These are phyloP conservation scores for Ennomos erosarius DNA, from an alignment of 2,888 invertebrate genomes.

Conservation along the genomic window DNA sequence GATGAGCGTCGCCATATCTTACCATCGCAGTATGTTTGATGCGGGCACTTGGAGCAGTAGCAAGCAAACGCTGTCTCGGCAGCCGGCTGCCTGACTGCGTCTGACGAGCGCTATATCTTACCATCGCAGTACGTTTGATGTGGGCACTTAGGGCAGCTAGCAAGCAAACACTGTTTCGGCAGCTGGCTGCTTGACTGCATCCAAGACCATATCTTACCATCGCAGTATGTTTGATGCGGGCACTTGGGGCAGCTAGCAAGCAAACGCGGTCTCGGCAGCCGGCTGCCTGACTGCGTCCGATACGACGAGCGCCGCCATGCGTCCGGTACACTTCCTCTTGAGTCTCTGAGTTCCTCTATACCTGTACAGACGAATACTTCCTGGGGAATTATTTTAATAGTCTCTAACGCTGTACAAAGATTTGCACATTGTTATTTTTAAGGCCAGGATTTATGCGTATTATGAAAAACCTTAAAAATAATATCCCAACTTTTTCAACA, in stretches of 20 bases:
- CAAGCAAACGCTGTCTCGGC: too few relatives aligned
- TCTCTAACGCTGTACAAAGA: neutral
- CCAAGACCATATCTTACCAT: slow-evolving; percentile 52
- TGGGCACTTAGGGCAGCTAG: too few relatives aligned
- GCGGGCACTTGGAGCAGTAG: too few relatives aligned
- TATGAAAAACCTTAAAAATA: too few relatives aligned
- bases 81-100: too few relatives aligned
- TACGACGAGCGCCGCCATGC: slow-evolving; percentile 75
- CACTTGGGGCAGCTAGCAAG: slow-evolving; percentile 80
- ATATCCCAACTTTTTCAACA: too few relatives aligned
- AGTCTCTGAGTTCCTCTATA: slow-evolving; percentile 79
- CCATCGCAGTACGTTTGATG: too few relatives aligned
- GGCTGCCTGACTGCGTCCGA: slow-evolving; percentile 58
- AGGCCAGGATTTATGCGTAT: too few relatives aligned
- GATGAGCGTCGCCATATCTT: slow-evolving; percentile 56
- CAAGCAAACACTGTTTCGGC: too few relatives aligned
- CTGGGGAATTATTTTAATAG: slow-evolving; percentile 55
- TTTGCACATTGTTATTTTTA: too few relatives aligned
- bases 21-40: too few relatives aligned
- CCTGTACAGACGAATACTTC: slow-evolving; percentile 73
- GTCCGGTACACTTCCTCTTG: slow-evolving; percentile 76
- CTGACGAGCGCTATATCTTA: slow-evolving; percentile 38
- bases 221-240: slow-evolving; percentile 65
- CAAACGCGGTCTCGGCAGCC: slow-evolving; percentile 77
- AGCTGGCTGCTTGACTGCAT: too few relatives aligned